Base-by-base conservation (phyloP, 2,113 vertebrate genomes). In the Melospiza melodia region DNA sequence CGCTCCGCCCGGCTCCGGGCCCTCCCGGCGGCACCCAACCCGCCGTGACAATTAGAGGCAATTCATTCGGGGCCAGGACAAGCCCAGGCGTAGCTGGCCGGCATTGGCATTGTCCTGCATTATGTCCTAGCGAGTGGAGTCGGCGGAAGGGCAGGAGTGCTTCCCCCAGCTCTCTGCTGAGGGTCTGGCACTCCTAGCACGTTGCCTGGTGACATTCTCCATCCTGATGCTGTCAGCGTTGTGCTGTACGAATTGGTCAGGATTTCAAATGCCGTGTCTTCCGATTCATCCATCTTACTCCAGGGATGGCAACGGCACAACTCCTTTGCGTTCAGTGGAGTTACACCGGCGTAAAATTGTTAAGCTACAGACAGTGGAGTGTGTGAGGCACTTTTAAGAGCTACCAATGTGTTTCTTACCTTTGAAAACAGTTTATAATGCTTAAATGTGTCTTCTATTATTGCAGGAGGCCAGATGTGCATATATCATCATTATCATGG, bases 401-500 rank as follows among this genome's bases (percentile, higher is more conserved):
- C 31, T 75, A 57, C 57, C 31, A n/a, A 4, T 61, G 18, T 39
- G 15, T 65, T 93, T 92, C 51, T 76, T 88, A 30, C 6, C 28
- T 86, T 75, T 74, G 59, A 52, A 67, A 80, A n/a, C 20, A 46
- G 24, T 74, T 94, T 63, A 43, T n/a, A 66, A 6, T 82, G 31
- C 37, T 78, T 92, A 41, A 84, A 39, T 14, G 24, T 94, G 51
- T 94, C 30, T 82, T 93, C 57, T 48, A 0, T 94, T 72, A 13
- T 95, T 97, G 65, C 98, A 99, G 99, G 98, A 99, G 92, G 98
- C 98, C 96, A 98, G 95, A 95, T 99, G 99, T 71, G 99, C 97
- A 18, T 99, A 99, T 43, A 94, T 99, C 92, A 98, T 99, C 81
- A 86, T 98, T 84, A 93, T 99, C 95, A 99, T 99, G 99, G 99